Evolutionary conservation across 2,888 invertebrate species (phyloP), one percentile per base, ranked within the genome.

Genomic region (Flabesymbios commensalis): DNA sequence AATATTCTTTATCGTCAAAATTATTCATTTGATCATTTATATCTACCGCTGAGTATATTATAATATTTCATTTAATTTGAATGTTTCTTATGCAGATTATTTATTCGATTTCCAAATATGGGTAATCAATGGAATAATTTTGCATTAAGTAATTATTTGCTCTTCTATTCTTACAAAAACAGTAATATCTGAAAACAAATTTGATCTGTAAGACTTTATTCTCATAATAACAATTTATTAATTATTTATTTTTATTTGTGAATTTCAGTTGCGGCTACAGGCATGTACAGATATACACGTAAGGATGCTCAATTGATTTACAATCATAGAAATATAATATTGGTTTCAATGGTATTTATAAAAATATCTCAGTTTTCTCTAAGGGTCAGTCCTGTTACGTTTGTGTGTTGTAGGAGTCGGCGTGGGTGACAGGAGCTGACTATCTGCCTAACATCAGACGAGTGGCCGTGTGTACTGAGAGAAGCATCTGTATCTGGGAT

Each of bases 341-440:
- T 7, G 10, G 7, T 7, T 49, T 26, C 10, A 7, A 10, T 28
- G 49, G 29, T 28, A 26, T 14, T 26, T 14, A 19, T 28, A 10
- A 49, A 14, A 14, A 19, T 14, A 26, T 28, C 19, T 22, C 19
- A 26, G 14, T 14, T 26, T 45, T 10, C 19, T 17, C 45, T 45
- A 7, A 45, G 10, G 45, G 19, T 7, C 14, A 7, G 17, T 45
- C 22, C 10, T 32, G n/a, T n/a, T n/a, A n/a, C n/a, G n/a, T n/a
- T 53, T 7, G 7, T 36, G 4, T 19, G 26, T 28, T 57, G 1
- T 60, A 80, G 78, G 79, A 79, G 59, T 72, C 77, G 14, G 75
- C 78, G 0, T 81, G 81, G 81, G 73, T 78, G 51, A 80, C 79
- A 0, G 79, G 78, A 3, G 78, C 78, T 65, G 78, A 79, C 64